Base-by-base conservation (phyloP, 2,113 vertebrate species). In the Varanus salvator region DNA sequence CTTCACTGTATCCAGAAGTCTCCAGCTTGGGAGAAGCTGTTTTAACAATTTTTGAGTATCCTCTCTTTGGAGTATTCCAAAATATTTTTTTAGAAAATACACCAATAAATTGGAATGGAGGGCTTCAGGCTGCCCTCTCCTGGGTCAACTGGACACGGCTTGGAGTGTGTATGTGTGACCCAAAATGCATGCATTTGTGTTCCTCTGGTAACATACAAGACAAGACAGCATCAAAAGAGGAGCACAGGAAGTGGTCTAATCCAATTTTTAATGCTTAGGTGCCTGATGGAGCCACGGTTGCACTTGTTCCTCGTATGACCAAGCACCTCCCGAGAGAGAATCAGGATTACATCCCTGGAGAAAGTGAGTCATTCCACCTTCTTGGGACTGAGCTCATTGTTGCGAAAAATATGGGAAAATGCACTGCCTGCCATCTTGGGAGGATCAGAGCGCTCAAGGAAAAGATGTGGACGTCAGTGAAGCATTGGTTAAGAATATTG, bases 291-390 rank as follows among this genome's bases (percentile, higher is more conserved):
- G 98, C 99, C 0, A 99, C 98, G 0, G 98, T 99, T 71, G 99
- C 98, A 0, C 96, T 99, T 11, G 98, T 99, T 27, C 98, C 99
- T 88, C 98, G 99, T 21, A 97, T 99, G 95, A 98, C 97, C 93
- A 99, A 99, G 93, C 98, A 99, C 71, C 97, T 98, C 92, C 98
- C 98, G 89, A 98, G 99, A 87, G 98, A 99, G 96, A 99, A 98
- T 97, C 98, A 99, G 31, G 98, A 99, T 94, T 99, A 99, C 54
- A 96, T 99, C 75, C 98, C 98, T 48, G 99, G 98, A 97, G 99
- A 99, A 94, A 99, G 99, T 99, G 94, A 99, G 98, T 98, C 38
- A 72, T 17, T 34, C 31, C n/a, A 84, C 6, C 31, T 57, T 14
- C 69, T 71, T 23, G 44, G 17, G 48, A 19, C 17, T 54, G 27